Base-by-base conservation (phyloP, 2,113 vertebrate species). In the Numenius arquata region DNA sequence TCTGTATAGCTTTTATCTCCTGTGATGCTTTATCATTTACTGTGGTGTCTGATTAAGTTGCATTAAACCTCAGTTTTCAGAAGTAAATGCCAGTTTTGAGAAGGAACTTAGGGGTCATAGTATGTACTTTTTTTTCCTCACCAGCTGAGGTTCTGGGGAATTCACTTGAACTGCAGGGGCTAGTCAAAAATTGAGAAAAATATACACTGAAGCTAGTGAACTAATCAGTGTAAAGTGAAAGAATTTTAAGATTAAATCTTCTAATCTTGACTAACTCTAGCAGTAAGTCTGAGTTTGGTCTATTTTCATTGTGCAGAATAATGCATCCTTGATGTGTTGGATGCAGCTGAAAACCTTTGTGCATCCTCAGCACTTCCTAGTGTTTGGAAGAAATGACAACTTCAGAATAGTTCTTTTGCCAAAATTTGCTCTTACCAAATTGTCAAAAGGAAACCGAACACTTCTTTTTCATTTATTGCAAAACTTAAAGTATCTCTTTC, bases 401-500 rank as follows among this genome's bases (percentile, higher is more conserved):
- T 52, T 91, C 92, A 95, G 86, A 95, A 83, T 93, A 90, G 90
- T 95, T 96, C 21, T 92, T 90, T 74, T 96, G 56, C 47, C 68
- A 75, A 67, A 84, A 53, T 72, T 84, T 82, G 58, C 38, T 72
- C 22, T 87, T 87, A 68, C 3, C 45, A 52, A 75, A 41, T 56
- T 50, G 52, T 72, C 12, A 38, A 56, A 73, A 88, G 66, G 23
- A 85, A 92, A 78, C 34, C 0, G 20, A 85, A 59, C 11, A 4
- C 58, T 92, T 74, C 26, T 45, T 68, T 91, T 90, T 66, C 38
- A 36, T 71, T 67, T 81, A 71, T 74, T 89, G 85, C 86, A 93
- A 95, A 96, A 97, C 94, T 97, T 48, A 97, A n/a, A 55, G 21
- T 96, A 14, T 96, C 56, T 97, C 41, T 98, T 92, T 97, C 91